Conservation (phyloP, 2,113 vertebrate genomes). For the Rousettus leschenaultii region DNA sequence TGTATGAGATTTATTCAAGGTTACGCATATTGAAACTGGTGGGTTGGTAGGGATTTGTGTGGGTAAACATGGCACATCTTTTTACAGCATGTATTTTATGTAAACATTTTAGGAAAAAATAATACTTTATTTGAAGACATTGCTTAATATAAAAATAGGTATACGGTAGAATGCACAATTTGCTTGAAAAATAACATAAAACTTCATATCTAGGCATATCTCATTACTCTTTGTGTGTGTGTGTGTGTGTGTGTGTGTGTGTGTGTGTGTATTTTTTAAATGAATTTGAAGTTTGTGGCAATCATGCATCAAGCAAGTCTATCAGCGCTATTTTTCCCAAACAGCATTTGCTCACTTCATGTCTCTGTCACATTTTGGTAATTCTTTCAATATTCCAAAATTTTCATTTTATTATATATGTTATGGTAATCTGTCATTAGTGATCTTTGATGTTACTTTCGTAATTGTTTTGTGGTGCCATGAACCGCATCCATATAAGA, state of each 20-base stretch:
- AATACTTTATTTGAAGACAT: not conserved
- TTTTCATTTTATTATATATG: not conserved
- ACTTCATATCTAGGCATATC: not conserved
- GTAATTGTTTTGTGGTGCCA: not conserved
- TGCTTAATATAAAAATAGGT: not conserved
- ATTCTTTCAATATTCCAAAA: not conserved
- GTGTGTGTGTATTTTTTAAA: too few relatives aligned
- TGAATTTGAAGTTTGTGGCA: too few relatives aligned
- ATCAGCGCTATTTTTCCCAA: too few relatives aligned
- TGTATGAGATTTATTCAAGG: not conserved
- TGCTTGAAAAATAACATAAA: not conserved
- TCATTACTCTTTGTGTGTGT: too few relatives aligned
- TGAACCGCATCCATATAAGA: not conserved
- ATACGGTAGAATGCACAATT: not conserved
- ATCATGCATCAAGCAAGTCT: too few relatives aligned
- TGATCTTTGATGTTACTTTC: not conserved
- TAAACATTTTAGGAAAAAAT: not conserved
- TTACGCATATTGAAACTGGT: not conserved
- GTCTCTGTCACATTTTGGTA: not conserved
- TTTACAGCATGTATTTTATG: not conserved
- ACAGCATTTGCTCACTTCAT: too few relatives aligned
- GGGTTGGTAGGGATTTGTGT: not conserved
- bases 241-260: too few relatives aligned
- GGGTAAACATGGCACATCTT: not conserved
- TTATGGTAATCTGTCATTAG: not conserved